A percentile compares a stretch with the other conserved stretches of the same genome.
phyloP scores from a whole-genome alignment of 2,113 vertebrate genomes.

The Cyphomyrus discorhynchus region DNA sequence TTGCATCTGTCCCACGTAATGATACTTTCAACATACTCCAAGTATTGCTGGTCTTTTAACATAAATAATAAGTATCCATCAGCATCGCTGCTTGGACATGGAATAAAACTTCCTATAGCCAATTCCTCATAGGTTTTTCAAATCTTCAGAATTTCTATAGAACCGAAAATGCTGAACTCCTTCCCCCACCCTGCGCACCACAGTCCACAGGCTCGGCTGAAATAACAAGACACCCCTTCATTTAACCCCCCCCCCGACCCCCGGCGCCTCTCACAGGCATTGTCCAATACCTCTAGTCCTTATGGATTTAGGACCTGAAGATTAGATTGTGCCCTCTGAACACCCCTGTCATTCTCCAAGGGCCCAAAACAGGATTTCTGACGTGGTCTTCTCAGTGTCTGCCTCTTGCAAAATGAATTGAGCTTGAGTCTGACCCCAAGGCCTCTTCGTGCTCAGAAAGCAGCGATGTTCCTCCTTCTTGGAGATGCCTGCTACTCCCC shows the following conservation, averaged over 20 bases:
- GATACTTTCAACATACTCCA: background rate
- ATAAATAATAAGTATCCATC: background rate
- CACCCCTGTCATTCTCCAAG: constrained; percentile 17
- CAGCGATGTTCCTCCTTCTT: background rate
- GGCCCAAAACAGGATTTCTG: constrained; percentile 27
- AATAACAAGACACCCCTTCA: constrained; percentile 23
- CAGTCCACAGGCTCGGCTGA: constrained; percentile 16
- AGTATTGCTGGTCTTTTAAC: background rate
- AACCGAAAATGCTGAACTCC: background rate
- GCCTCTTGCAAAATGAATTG: constrained; percentile 33
- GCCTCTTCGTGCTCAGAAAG: background rate
- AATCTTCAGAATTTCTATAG: background rate
- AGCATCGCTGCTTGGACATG: background rate
- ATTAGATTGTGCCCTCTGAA: constrained; percentile 30
- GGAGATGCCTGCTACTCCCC: background rate
- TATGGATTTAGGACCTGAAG: constrained; percentile 31
- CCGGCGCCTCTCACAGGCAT: constrained; percentile 27
- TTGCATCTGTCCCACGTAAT: background rate
- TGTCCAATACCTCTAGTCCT: constrained; percentile 29
- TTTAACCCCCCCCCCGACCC: constrained; percentile 28
- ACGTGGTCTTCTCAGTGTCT: constrained; percentile 17
- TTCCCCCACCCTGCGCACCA: background rate
- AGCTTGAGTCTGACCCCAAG: background rate
- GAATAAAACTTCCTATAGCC: background rate
- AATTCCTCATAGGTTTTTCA: background rate